A percentile compares a stretch with the other conserved stretches of the same genome.
Evolutionary conservation across 1,140 invertebrate genomes (phyloP).

Genomic region (Aphelenchoides fujianensis): DNA sequence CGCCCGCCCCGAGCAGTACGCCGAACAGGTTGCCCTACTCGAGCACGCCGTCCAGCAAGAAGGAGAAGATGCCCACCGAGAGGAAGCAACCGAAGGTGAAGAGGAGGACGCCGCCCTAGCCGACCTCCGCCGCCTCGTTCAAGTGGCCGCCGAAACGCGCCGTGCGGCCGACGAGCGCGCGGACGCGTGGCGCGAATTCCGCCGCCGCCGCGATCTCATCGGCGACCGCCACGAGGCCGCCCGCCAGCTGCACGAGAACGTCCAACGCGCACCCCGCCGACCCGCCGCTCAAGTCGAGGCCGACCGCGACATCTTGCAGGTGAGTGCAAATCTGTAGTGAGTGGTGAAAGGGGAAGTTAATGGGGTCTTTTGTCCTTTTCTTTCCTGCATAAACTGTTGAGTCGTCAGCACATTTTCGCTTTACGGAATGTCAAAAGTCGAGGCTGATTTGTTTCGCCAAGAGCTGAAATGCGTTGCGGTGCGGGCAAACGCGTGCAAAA

Average conservation of each 20-base stretch:
- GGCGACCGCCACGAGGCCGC: slow-evolving; percentile 3
- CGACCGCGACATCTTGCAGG: neutral
- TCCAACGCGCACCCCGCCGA: neutral
- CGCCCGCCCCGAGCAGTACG: neutral
- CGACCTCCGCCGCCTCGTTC: neutral
- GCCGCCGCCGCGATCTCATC: slow-evolving; percentile 5
- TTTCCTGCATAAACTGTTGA: too few species aligned
- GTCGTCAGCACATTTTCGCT: too few species aligned
- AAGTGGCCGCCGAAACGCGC: neutral
- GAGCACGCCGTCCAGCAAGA: neutral
- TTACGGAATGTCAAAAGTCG: too few species aligned
- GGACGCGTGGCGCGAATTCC: slow-evolving; percentile 8
- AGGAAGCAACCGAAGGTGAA: too few species aligned
- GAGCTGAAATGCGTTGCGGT: too few species aligned
- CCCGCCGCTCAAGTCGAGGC: neutral
- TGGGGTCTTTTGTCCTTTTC: too few species aligned
- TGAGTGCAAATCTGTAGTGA: too few species aligned
- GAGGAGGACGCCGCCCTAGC: neutral
- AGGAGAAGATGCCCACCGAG: neutral
- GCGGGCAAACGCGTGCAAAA: too few species aligned
- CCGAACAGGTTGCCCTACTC: neutral
- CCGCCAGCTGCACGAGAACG: neutral
- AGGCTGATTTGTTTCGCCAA: too few species aligned
- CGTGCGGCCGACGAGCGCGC: neutral
- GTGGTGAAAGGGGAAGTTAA: too few species aligned